Evolutionary conservation across 2,113 vertebrate species (phyloP).

Genomic region (Caranx ignobilis): DNA sequence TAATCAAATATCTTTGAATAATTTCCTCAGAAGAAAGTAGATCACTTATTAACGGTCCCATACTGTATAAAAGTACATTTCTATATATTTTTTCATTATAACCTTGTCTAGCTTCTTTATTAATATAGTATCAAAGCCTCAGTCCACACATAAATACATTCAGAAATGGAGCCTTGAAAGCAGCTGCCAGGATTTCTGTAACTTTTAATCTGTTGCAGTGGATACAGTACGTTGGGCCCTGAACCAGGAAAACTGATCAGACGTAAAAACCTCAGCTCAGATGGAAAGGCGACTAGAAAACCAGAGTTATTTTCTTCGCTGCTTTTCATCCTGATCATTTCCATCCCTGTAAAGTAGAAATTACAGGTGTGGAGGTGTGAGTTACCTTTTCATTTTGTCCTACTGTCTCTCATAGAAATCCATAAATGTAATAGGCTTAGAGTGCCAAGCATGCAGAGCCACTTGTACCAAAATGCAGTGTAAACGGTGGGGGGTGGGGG

Average conservation of each 20-base stretch:
- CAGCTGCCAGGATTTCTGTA: too few species aligned
- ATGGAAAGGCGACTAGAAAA: not conserved
- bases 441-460: not conserved
- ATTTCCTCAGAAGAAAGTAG: not conserved
- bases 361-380: slow-evolving; percentile 29
- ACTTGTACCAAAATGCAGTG: slow-evolving; percentile 24
- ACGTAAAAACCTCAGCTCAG: not conserved
- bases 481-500: not conserved
- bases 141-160: too few species aligned
- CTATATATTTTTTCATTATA: too few species aligned
- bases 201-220: too few species aligned
- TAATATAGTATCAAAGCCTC: too few species aligned
- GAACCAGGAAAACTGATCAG: too few species aligned
- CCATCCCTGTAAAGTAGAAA: slow-evolving; percentile 21
- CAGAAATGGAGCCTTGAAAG: too few species aligned
- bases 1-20: not conserved
- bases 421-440: slow-evolving; percentile 50
- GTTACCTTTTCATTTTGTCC: slow-evolving; percentile 2
- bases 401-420: slow-evolving; percentile 16
- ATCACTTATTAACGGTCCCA: not conserved
- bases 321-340: slow-evolving; percentile 21
- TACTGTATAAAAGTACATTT: too few species aligned
- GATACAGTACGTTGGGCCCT: too few species aligned
- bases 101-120: too few species aligned
- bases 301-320: slow-evolving; percentile 5